Evolutionary conservation across 2,113 vertebrate genomes (phyloP).

Genomic region (Crotalus helleri): DNA sequence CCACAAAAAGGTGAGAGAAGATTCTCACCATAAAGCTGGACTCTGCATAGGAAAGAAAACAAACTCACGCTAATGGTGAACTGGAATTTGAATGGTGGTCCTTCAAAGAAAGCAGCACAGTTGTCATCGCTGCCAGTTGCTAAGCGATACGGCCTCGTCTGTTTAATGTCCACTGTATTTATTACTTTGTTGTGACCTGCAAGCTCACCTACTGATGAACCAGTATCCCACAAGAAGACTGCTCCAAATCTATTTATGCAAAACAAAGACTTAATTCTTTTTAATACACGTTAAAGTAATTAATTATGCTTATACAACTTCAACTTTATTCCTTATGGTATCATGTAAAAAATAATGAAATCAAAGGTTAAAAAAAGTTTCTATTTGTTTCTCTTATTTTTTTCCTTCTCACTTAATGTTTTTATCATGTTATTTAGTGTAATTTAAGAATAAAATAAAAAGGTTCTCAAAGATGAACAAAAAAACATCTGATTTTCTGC

Average conservation of each 20-base stretch:
- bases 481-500: neutral
- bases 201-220: constrained; percentile 89
- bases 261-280: constrained; percentile 1
- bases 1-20: neutral
- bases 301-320: constrained; percentile 32
- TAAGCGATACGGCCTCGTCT: constrained; percentile 86
- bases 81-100: constrained; percentile 94
- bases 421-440: neutral
- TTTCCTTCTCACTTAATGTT: neutral
- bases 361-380: neutral
- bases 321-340: constrained; percentile 31
- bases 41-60: neutral
- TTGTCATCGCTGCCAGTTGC: constrained; percentile 87
- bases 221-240: constrained; percentile 93
- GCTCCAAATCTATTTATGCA: constrained; percentile 79
- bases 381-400: neutral
- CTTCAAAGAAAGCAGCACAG: constrained; percentile 83
- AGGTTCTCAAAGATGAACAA: neutral
- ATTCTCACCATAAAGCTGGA: neutral
- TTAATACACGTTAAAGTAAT: constrained; percentile 57
- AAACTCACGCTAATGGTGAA: constrained; percentile 83
- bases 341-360: neutral
- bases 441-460: constrained; percentile 9
- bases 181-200: constrained; percentile 88
- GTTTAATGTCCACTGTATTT: constrained; percentile 91